Percentiles rank a stretch among this genome's conserved stretches.
These are phyloP conservation scores for Sturmia bella DNA, from an alignment of 2,888 invertebrate species.

Conservation along the genomic window DNA sequence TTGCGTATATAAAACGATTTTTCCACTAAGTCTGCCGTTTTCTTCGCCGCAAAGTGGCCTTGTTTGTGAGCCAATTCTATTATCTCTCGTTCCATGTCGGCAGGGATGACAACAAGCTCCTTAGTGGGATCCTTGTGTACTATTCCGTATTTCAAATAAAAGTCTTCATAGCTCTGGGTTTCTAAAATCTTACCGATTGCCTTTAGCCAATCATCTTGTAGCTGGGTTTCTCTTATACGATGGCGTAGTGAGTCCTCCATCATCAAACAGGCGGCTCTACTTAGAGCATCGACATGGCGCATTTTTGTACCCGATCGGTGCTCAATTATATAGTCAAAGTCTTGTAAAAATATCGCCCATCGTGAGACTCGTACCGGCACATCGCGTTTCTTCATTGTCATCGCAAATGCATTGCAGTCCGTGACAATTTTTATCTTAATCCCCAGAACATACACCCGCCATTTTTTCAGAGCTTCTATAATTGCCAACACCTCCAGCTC, in stretches of 20 bases:
- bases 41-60: not conserved
- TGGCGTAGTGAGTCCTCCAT: not conserved
- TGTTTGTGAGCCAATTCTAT: not conserved
- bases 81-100: not conserved
- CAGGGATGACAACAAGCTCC: not conserved
- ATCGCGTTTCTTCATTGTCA: not conserved
- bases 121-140: not conserved
- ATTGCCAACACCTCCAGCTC: not conserved
- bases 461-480: slow-evolving; percentile 1
- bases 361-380: not conserved
- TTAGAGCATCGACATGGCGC: not conserved
- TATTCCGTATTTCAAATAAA: not conserved
- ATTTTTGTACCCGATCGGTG: not conserved
- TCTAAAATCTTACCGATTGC: not conserved
- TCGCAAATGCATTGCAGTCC: slow-evolving; percentile 2
- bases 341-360: not conserved
- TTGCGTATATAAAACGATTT: no score
- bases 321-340: not conserved
- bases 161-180: not conserved
- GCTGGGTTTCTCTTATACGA: not conserved
- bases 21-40: no score
- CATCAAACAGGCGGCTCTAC: not conserved
- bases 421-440: not conserved
- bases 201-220: not conserved
- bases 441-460: not conserved